Conservation (phyloP, 2,888 invertebrate species). For the Fabriciana adippe region DNA sequence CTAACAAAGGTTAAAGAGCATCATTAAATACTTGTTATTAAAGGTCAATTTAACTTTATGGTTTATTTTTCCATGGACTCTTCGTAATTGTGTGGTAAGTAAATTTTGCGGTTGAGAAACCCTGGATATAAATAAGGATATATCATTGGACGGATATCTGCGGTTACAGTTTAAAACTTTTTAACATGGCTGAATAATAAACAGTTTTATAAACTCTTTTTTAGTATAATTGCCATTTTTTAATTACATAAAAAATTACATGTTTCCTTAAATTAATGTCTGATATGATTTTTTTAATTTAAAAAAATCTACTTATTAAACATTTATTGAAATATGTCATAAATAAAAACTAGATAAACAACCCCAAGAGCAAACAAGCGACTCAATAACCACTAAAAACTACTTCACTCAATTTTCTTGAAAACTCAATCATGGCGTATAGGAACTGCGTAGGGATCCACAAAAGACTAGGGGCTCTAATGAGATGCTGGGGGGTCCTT, state of each 20-base stretch:
- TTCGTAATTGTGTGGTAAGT: conserved; percentile 10
- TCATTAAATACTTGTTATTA: conserved; percentile 26
- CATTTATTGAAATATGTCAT: neutral
- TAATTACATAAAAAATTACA: no score
- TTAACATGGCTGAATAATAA: conserved; percentile 18
- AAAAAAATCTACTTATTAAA: no score
- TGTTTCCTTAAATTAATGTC: no score
- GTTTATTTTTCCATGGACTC: conserved; percentile 16
- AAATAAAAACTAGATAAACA: neutral
- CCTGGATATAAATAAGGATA: conserved; percentile 29
- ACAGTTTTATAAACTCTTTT: neutral
- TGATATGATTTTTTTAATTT: no score
- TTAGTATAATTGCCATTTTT: no score
- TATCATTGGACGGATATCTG: conserved; percentile 35
- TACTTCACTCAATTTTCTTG: conserved; percentile 13
- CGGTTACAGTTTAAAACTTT: conserved; percentile 29
- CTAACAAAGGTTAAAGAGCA: conserved; percentile 5
- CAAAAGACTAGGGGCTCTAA: conserved; percentile 36
- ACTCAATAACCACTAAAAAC: conserved; percentile 9
- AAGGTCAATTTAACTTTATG: conserved; percentile 30
- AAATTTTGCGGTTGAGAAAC: conserved; percentile 28
- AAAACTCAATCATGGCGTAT: conserved; percentile 25
- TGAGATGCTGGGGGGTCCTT: conserved; percentile 53
- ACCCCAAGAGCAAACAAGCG: conserved; percentile 3
- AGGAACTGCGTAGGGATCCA: conserved; percentile 49